Percentiles rank a stretch among this genome's conserved stretches.
Evolutionary conservation across 1,140 invertebrate genomes (phyloP).

Genomic region (Zeugodacus cucurbitae): DNA sequence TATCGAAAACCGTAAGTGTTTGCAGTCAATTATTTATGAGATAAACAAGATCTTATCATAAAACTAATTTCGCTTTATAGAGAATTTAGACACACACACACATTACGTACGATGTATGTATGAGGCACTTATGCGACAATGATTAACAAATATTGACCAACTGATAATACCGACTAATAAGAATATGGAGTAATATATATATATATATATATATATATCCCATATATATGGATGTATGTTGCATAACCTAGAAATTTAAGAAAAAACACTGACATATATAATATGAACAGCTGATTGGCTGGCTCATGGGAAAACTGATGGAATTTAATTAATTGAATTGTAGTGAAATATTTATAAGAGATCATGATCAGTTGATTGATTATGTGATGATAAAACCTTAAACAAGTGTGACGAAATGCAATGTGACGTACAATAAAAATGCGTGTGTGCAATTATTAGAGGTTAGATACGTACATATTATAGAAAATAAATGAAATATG

Average conservation of each 20-base stretch:
- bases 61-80: not conserved
- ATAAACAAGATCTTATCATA: not conserved
- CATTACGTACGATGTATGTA: not conserved
- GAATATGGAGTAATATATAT: not conserved
- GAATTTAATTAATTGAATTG: too few species aligned
- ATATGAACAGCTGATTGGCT: too few species aligned
- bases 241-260: not conserved
- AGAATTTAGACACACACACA: not conserved
- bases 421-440: not conserved
- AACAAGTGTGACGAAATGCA: not conserved
- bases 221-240: not conserved
- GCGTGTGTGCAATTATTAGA: not conserved
- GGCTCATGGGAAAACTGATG: too few species aligned
- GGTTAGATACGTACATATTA: not conserved
- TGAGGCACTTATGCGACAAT: not conserved
- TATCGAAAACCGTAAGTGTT: not conserved
- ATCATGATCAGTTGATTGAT: not conserved
- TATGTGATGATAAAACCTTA: not conserved
- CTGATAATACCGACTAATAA: not conserved
- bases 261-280: too few species aligned
- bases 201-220: too few species aligned
- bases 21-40: not conserved
- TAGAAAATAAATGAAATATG: not conserved
- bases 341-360: not conserved
- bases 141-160: not conserved